A percentile compares a stretch with the other conserved stretches of the same genome.
Conservation (phyloP, 2,113 vertebrate genomes). For the Chiloscyllium plagiosum region DNA sequence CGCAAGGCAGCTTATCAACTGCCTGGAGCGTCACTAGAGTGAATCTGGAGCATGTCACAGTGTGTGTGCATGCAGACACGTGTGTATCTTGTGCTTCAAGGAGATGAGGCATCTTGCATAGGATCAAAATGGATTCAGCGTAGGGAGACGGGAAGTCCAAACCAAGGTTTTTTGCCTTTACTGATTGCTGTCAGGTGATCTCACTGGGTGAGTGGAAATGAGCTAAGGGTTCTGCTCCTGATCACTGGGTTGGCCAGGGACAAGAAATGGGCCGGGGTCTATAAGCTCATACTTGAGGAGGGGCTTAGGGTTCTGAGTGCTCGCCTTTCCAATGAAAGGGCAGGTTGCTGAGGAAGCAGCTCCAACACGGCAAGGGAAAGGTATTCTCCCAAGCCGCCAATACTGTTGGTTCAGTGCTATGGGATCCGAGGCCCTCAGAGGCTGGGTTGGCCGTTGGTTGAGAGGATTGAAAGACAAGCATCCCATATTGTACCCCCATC, state of each 20-base stretch:
- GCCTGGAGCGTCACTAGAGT: neutral
- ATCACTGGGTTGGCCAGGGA: neutral
- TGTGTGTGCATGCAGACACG: no score
- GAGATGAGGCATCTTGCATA: neutral
- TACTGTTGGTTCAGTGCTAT: neutral
- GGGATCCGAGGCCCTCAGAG: neutral
- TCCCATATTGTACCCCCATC: neutral
- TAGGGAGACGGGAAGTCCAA: neutral
- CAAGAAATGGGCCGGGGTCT: no score
- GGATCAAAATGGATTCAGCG: neutral
- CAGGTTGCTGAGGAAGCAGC: neutral
- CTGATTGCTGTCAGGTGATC: no score
- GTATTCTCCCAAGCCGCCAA: neutral
- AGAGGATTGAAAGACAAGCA: neutral
- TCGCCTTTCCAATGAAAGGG: neutral
- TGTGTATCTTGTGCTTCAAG: neutral
- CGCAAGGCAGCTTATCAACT: neutral
- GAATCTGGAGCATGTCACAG: neutral
- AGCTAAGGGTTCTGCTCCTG: neutral
- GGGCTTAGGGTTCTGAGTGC: neutral
- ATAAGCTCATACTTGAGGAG: neutral
- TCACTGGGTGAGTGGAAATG: neutral
- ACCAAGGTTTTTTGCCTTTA: neutral
- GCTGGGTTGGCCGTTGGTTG: neutral
- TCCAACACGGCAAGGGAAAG: neutral